Conservation (phyloP, 2,888 invertebrate species). For the Drosophila paranaensis region DNA sequence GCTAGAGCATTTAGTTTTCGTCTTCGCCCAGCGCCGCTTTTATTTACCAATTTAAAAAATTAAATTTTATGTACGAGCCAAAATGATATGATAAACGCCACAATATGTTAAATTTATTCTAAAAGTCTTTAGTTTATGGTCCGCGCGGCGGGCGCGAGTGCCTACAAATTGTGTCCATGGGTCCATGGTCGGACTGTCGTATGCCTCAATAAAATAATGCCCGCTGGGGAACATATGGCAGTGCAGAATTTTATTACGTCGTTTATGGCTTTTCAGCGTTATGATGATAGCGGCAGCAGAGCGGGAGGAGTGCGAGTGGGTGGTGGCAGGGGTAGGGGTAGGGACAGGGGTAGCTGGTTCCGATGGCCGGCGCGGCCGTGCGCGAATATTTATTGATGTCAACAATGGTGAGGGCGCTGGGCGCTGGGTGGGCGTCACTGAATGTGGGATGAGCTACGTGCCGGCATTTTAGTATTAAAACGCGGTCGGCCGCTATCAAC, state of each 20-base stretch:
- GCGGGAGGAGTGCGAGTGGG: background rate
- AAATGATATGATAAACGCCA: slow-evolving; percentile 72
- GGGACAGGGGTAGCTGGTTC: background rate
- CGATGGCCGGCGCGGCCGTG: slow-evolving; percentile 53
- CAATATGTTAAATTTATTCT: slow-evolving; percentile 75
- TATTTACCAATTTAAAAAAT: slow-evolving; percentile 70
- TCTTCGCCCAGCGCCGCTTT: slow-evolving; percentile 19
- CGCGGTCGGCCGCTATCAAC: slow-evolving; percentile 69
- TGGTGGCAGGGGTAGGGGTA: background rate
- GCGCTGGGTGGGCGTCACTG: slow-evolving; percentile 21
- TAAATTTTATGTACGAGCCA: slow-evolving; percentile 57
- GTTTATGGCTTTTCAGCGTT: slow-evolving; percentile 79
- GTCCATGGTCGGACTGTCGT: slow-evolving; percentile 21
- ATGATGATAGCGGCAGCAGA: slow-evolving; percentile 54
- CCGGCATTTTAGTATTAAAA: slow-evolving; percentile 69
- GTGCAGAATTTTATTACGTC: slow-evolving; percentile 80
- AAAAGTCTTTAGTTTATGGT: slow-evolving; percentile 79
- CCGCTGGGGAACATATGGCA: slow-evolving; percentile 81
- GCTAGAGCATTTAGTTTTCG: slow-evolving; percentile 21
- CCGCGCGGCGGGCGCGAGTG: slow-evolving; percentile 33
- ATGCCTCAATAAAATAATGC: slow-evolving; percentile 75
- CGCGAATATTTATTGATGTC: slow-evolving; percentile 81
- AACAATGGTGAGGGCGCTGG: slow-evolving; percentile 43
- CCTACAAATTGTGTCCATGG: slow-evolving; percentile 68
- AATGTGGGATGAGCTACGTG: slow-evolving; percentile 62